Evolutionary conservation across 1,140 invertebrate genomes (phyloP), one percentile per base, ranked within the genome.

Genomic region (Drosophila simulans): DNA sequence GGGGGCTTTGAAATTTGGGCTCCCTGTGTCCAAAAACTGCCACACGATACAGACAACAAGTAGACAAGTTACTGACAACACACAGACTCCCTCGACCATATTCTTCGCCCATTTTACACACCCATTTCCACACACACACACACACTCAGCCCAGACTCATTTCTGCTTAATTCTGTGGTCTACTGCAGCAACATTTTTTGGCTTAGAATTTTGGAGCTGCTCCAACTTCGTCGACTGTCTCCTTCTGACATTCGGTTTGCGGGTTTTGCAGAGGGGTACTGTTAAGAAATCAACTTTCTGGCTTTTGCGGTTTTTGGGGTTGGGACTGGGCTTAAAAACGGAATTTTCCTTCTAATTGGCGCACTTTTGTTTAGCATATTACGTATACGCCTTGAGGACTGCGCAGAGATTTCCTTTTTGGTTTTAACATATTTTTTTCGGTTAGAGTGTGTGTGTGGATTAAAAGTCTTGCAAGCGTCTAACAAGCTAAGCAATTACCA

Each of bases 231-330:
- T 65, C 60, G 57, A 43, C 37, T 65, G 59, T 45, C 37, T 68
- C 49, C 43, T 46, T 58, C 62, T 70, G 80, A 76, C 75, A 78
- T 81, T 48, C 49, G 78, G 65, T 82, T 52, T 80, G 69, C 73
- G 68, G 79, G 31, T 64, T 62, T 42, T 48, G 31, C 37, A 15
- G 13, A 5, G 27, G 35, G 27, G 43, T 17, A 17, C 22, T 77
- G 83, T 79, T 88, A 88, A 88, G 83, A 88, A 88, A 88, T 88
- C 83, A 88, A 88, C 79, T 88, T 88, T 69, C 56, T 80, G 83
- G 80, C 79, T 89, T 86, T 80, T 88, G 83, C 75, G 83, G 83
- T 79, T 59, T 42, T 52, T 72, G 62, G 70, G 48, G 37, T 17
- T 43, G 43, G 46, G 46, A 27, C 46, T 73, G 58, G 79, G 83